Evolutionary conservation across 64 coral and sea anemone genomes (phyloP).

Genomic region (Anthopleura sola): DNA sequence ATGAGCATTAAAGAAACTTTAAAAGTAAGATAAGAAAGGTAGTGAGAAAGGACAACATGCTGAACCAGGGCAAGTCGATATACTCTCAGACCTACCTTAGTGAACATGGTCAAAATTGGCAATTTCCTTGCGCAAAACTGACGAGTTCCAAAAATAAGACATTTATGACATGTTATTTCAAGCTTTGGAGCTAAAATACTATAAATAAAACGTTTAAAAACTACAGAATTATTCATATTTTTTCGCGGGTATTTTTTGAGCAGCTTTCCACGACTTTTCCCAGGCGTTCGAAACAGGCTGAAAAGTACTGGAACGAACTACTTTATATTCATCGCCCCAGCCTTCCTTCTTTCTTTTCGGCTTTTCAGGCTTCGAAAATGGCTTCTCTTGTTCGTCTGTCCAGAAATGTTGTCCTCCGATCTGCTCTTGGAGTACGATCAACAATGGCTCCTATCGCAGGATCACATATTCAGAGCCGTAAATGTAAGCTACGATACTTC

Average conservation of each 20-base stretch:
- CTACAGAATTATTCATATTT: background rate
- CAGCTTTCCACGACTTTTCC: background rate
- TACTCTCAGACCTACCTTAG: conserved; percentile 1
- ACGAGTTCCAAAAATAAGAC: background rate
- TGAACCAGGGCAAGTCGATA: too few relatives aligned
- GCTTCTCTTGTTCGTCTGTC: conserved; percentile 59
- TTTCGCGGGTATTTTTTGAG: background rate
- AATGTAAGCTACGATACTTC: conserved; percentile 42
- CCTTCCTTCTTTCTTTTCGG: background rate
- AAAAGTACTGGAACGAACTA: background rate
- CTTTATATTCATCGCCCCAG: conserved; percentile 12
- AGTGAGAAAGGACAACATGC: too few relatives aligned
- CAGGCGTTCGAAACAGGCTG: background rate
- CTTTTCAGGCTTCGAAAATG: conserved; percentile 34
- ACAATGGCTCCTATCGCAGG: conserved; percentile 30
- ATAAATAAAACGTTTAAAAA: background rate
- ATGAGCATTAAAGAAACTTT: too few relatives aligned
- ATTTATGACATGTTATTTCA: background rate
- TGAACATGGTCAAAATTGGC: conserved; percentile 25
- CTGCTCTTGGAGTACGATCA: conserved; percentile 29
- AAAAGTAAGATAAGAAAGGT: too few relatives aligned
- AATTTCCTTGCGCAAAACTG: background rate
- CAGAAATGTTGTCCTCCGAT: conserved; percentile 25
- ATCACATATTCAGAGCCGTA: conserved; percentile 33
- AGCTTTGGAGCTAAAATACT: background rate